These are phyloP conservation scores for Campoplex capitator DNA, from an alignment of 2,888 invertebrate genomes.

Conservation along the genomic window DNA sequence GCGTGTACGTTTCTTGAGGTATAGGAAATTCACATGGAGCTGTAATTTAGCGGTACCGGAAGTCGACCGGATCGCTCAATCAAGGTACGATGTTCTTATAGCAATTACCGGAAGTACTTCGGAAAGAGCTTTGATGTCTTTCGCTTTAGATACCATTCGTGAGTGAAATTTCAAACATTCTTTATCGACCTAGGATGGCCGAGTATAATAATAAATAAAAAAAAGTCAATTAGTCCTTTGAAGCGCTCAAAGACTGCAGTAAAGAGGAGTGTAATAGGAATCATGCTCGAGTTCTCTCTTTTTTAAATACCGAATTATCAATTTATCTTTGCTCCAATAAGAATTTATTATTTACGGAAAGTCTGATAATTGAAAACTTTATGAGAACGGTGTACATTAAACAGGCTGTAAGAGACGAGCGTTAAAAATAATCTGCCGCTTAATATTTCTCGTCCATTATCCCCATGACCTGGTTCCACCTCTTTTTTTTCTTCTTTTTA, in stretches of 20 bases:
- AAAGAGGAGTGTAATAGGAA: neutral
- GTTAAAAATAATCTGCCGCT: constrained; percentile 60
- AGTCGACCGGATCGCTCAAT: constrained; percentile 56
- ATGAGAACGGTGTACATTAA: neutral
- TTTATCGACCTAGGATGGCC: neutral
- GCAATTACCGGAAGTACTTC: constrained; percentile 31
- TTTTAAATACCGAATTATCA: neutral
- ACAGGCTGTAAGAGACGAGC: constrained; percentile 3
- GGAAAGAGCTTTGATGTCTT: constrained; percentile 29
- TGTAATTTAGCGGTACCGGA: constrained; percentile 53
- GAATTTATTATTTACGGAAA: constrained; percentile 30
- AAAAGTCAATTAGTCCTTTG: neutral
- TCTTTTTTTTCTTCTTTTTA: neutral
- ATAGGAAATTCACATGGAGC: constrained; percentile 8
- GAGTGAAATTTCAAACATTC: neutral
- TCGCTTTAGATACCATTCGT: neutral
- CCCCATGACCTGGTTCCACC: constrained; percentile 50
- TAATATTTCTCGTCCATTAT: constrained; percentile 52
- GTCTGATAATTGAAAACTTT: constrained; percentile 18
- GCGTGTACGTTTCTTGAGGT: constrained; percentile 4
- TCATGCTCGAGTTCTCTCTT: neutral
- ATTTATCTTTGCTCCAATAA: neutral
- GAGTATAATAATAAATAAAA: neutral
- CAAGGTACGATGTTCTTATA: constrained; percentile 24
- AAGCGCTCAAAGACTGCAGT: neutral